Evolutionary conservation across 2,888 invertebrate species (phyloP), one percentile per base, ranked within the genome.

Genomic region (Sarcophaga subvicina): DNA sequence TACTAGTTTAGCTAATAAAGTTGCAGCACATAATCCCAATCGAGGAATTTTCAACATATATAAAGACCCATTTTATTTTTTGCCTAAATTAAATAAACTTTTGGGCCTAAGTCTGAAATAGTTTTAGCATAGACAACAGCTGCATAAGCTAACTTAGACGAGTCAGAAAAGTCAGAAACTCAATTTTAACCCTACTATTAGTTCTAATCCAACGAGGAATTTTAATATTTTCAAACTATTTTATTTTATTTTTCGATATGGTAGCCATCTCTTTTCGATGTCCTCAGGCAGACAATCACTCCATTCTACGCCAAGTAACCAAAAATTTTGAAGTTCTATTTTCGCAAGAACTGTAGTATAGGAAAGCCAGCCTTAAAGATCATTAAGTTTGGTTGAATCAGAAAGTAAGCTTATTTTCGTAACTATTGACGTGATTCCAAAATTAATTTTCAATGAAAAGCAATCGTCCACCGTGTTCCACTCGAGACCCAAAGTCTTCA

Each of bases 361-460:
- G 0, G 79, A 66, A 14, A 79, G 54, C 79, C 69, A 79, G 66
- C 69, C 27, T 27, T 27, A 25, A 2, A 76, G 82, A 25, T 76
- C 76, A 70, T 70, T 76, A 8, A 82, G 47, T 20, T 79, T 79
- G 2, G 79, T 72, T 8, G 75, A 45, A 27, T 27, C 27, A 27
- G 27, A 27, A 27, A 27, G 27, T 27, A 27, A 27, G 27, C 6
- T 27, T 27, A 3, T 27, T 27, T 27, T 27, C 27, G 27, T 27
- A 27, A 27, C 27, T 27, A 27, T 27, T 27, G 6, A 27, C 27
- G 27, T 27, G 4, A 27, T 27, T 27, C 27, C 27, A 27, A 82
- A 78, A n/a, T 66, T 80, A 5, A 79, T 72, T 67, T 71, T 73
- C 67, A 83, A 86, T 10, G 76, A 82, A 62, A 85, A 85, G 3